phyloP scores from a whole-genome alignment of 2,888 invertebrate genomes.

The Mactromeris polynyma region DNA sequence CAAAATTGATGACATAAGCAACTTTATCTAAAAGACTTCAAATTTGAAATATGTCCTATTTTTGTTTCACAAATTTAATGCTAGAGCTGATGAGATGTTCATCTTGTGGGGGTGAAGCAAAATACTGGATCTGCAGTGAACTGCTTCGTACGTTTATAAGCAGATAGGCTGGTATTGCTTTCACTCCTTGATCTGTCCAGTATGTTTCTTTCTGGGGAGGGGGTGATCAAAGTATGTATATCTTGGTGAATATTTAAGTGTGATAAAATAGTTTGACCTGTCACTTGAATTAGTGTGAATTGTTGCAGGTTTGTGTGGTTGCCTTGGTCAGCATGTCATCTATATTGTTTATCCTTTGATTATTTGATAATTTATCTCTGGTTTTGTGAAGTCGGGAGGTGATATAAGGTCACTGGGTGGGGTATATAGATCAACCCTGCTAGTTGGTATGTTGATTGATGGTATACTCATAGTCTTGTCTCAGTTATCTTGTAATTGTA shows the following conservation, averaged over 20 bases:
- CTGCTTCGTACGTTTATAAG: too few relatives aligned
- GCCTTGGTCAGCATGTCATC: not conserved
- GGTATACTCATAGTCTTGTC: not conserved
- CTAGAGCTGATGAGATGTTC: too few relatives aligned
- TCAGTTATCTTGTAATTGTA: not conserved
- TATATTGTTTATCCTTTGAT: constrained; percentile 4
- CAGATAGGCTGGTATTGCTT: too few relatives aligned
- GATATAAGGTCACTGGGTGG: not conserved
- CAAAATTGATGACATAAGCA: too few relatives aligned
- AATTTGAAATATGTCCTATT: too few relatives aligned
- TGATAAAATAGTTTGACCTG: constrained; percentile 12
- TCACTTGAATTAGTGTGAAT: not conserved
- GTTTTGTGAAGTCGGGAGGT: not conserved
- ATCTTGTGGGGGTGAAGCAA: too few relatives aligned
- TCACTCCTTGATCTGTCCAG: too few relatives aligned
- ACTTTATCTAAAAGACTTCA: too few relatives aligned
- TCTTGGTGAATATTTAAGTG: not conserved
- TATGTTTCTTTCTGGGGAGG: too few relatives aligned
- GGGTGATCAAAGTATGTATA: not conserved
- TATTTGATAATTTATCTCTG: not conserved
- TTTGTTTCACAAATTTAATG: too few relatives aligned
- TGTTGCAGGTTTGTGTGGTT: not conserved
- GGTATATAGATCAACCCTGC: not conserved
- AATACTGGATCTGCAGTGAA: too few relatives aligned
- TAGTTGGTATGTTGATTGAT: not conserved